Base-by-base conservation (phyloP, 2,888 invertebrate species). In the Dynastes maya region DNA sequence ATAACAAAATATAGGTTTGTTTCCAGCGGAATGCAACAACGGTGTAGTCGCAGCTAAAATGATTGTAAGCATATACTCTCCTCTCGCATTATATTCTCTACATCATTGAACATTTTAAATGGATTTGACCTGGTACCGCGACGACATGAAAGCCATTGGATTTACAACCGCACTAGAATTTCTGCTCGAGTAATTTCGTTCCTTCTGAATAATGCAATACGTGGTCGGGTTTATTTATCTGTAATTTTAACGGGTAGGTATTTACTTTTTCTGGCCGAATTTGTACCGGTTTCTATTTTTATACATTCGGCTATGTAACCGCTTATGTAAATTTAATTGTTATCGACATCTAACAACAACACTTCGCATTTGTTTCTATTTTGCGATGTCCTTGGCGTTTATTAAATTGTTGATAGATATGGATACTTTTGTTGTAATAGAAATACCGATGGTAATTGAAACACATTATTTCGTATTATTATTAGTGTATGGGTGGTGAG, bases 181-280 rank as follows among this genome's bases (percentile, higher is more conserved):
- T 72, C 58, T 72, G 72, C 72, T 72, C 58, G 72, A 72, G 58
- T 72, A 72, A 72, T 58, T 72, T 61, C 61, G 61, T 72, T 72
- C 40, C 37, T 61, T 9, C 61, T 40, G 40, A 58, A 16, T 45
- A 72, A 61, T 72, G 45, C 45, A 61, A 45, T 58, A 37, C 58
- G 22, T 45, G 49, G 45, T 22, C 45, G 2, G n/a, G 2, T 67
- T 45, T 45, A 22, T 45, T 37, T 45, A 45, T 64, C 11, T 45
- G 49, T 11, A 11, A 22, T 49, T 68, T 22, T 45, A 68, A 68
- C 11, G 11, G 49, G 11, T 61, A 29, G 49, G 11, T 61, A 61
- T 61, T 61, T 22, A 61, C 27, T 61, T 61, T 61, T 61, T 61
- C 27, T 61, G 13, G 9, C 27, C 27, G 55, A 61, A 61, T 61